phyloP scores from a whole-genome alignment of 64 coral and sea anemone genomes.

The Anthopleura sola region DNA sequence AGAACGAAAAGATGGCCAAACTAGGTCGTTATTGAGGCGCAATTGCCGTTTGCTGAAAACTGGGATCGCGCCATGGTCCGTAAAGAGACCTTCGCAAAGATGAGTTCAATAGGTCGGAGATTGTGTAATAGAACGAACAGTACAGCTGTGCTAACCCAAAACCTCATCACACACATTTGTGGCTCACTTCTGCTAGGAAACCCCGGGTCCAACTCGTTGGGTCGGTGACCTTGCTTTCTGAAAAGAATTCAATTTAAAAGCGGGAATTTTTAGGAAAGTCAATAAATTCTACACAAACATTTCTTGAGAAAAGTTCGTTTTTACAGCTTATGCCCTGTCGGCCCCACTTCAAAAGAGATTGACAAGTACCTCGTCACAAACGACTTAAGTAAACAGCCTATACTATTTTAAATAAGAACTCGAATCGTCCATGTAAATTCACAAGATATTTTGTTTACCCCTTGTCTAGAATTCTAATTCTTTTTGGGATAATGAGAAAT shows the following conservation, averaged over 20 bases:
- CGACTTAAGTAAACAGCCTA: constrained; percentile 26
- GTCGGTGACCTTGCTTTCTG: background rate
- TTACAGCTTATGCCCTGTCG: background rate
- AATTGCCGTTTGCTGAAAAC: constrained; percentile 62
- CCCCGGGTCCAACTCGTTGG: background rate
- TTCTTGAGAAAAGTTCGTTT: constrained; percentile 8
- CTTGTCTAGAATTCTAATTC: constrained; percentile 16
- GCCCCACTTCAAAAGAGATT: background rate
- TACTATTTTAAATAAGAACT: constrained; percentile 39
- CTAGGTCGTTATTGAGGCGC: constrained; percentile 40
- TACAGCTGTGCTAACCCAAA: background rate
- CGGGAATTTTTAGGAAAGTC: background rate
- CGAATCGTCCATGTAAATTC: constrained; percentile 29
- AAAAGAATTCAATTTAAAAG: background rate
- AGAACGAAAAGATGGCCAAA: constrained; percentile 44
- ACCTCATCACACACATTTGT: background rate
- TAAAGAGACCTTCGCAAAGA: constrained; percentile 19
- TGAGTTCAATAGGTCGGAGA: constrained; percentile 1
- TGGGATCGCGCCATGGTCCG: constrained; percentile 34
- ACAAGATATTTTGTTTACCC: constrained; percentile 9
- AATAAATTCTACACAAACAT: constrained; percentile 8
- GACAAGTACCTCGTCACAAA: constrained; percentile 10
- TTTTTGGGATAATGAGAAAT: constrained; percentile 19
- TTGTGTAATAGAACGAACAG: constrained; percentile 10
- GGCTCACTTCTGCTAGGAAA: background rate